Percentiles rank a stretch among this genome's conserved stretches.
Evolutionary conservation across 92 coral and sea anemone species (phyloP).

Genomic region (Zoanthus sansibaricus): DNA sequence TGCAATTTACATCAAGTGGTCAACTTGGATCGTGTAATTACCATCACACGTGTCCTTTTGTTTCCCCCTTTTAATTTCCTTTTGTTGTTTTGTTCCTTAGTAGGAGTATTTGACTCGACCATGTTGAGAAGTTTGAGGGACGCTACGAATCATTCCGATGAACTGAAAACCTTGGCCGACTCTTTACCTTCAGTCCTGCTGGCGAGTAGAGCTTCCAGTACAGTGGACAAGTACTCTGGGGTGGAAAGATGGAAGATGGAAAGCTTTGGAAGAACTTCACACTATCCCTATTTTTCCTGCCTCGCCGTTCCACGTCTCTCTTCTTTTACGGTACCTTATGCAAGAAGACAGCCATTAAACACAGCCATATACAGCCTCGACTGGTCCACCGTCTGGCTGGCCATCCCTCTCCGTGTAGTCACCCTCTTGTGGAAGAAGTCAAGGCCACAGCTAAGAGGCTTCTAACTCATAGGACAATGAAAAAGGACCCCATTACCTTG

Average conservation of each 20-base stretch:
- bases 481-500: neutral
- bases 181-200: no score
- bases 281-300: constrained; percentile 5
- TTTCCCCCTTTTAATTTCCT: no score
- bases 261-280: neutral
- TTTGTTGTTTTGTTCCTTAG: no score
- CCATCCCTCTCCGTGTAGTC: neutral
- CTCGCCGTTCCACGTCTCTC: neutral
- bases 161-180: no score
- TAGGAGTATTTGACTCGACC: no score
- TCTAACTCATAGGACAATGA: neutral
- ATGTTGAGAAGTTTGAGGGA: no score
- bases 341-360: constrained; percentile 5
- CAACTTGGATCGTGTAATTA: no score
- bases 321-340: constrained; percentile 1
- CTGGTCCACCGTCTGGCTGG: neutral
- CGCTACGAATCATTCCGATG: no score
- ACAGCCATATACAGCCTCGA: constrained; percentile 5
- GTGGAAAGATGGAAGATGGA: neutral
- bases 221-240: neutral
- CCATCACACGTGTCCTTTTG: no score
- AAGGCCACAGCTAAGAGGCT: neutral
- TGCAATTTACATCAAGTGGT: no score
- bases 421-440: neutral
- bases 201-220: no score